Base-by-base conservation (phyloP, 1,140 invertebrate genomes). In the Nixonia krombeini region DNA sequence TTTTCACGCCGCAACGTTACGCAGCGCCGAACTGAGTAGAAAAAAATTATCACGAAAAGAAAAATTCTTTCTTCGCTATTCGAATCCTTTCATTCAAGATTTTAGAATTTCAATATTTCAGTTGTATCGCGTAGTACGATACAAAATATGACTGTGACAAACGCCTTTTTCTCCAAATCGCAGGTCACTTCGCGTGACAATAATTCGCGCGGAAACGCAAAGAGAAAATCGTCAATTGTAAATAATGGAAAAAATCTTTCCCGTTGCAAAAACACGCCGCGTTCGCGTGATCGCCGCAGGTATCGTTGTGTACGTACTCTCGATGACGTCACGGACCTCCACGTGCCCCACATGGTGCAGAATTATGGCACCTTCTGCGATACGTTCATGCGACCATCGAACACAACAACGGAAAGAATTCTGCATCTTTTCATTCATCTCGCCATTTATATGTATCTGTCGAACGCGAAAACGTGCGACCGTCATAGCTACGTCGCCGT, bases 381-480 rank as follows among this genome's bases (percentile, higher is more conserved):
- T 31, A 31, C 3, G 9, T 2, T 31, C 29, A 31, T 12, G 2
- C 29, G 8, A 17, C 37, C 25, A 28, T 45, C 45, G 12, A 28
- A 9, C 18, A 8, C 25, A 21, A 28, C 29, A 23, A 5, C 12
- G 1, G 23, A 52, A 58, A 45, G 8, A 55, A 59, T 52, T 55
- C 38, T 37, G 44, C 17, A n/a, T n/a, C 53, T 58, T 66, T 66
- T 59, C 51, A 66, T 65, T 59, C 23, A 59, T 50, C 47, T 45
- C 42, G 40, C 52, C 52, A 51, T 18, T 31, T 8, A 4, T 18
- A 40, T 46, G 50, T 56, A 45, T 35, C 25, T 18, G 29, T 42
- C 46, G 8, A 17, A 16, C 28, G 29, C 10, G 28, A 23, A 29
- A 55, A 63, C 41, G 10, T 47, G 9, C 42, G 28, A 35, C 8